phyloP scores from a whole-genome alignment of 2,797 vertebrate species.

The Choloepus didactylus region DNA sequence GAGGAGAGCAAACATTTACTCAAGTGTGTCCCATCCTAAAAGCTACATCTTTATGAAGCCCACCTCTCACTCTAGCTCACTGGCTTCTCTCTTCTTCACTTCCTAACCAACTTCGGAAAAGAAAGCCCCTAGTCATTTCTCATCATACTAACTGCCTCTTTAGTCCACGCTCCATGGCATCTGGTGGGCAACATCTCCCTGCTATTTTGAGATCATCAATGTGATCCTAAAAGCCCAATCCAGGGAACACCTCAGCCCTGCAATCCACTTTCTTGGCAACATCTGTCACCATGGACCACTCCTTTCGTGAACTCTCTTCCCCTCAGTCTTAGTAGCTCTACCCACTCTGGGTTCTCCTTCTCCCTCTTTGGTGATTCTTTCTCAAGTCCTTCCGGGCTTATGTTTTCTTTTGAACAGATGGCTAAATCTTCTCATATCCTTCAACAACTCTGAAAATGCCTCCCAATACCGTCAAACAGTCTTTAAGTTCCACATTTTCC shows the following conservation, averaged over 20 bases:
- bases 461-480: too few relatives aligned
- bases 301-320: background rate
- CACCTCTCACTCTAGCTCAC: background rate
- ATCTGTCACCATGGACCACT: background rate
- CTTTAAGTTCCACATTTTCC: too few relatives aligned
- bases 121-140: background rate
- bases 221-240: background rate
- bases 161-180: fast-evolving
- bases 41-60: background rate
- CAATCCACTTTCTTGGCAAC: background rate
- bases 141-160: background rate
- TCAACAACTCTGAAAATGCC: too few relatives aligned
- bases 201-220: background rate
- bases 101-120: slow-evolving; percentile 1
- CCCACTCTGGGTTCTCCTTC: background rate
- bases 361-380: background rate
- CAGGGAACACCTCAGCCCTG: background rate
- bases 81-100: background rate
- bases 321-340: background rate
- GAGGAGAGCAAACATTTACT: background rate
- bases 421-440: background rate
- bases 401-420: background rate
- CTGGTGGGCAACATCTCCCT: background rate
- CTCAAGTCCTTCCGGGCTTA: background rate
- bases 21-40: slow-evolving; percentile 23